A percentile compares a stretch with the other conserved stretches of the same genome.
Evolutionary conservation across 2,888 invertebrate species (phyloP).

Genomic region (Sepiola atlantica): DNA sequence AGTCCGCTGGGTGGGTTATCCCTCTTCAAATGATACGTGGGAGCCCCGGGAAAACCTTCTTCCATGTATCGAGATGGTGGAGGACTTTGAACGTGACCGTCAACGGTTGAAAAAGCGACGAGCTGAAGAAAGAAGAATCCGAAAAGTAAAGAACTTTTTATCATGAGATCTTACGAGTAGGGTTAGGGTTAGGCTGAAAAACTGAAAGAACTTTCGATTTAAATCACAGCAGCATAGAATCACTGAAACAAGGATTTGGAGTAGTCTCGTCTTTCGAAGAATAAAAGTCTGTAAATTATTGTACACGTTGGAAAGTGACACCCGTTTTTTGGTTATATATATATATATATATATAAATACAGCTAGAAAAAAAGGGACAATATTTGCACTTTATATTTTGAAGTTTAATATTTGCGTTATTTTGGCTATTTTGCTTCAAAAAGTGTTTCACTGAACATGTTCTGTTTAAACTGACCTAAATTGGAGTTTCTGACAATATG

Average conservation of each 20-base stretch:
- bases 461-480: too few species aligned
- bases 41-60: constrained; percentile 73
- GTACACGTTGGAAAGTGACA: too few species aligned
- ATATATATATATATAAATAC: too few species aligned
- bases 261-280: background rate
- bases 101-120: constrained; percentile 57
- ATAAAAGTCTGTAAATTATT: too few species aligned
- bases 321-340: too few species aligned
- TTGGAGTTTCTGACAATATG: too few species aligned
- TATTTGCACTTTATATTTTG: too few species aligned
- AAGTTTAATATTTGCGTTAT: too few species aligned
- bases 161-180: background rate
- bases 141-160: constrained; percentile 53
- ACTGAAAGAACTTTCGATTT: background rate
- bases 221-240: background rate
- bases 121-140: constrained; percentile 60
- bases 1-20: constrained; percentile 74
- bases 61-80: constrained; percentile 72
- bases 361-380: too few species aligned
- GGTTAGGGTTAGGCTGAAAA: background rate
- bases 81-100: constrained; percentile 63
- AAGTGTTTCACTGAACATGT: too few species aligned
- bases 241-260: background rate
- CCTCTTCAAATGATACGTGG: constrained; percentile 72
- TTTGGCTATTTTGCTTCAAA: too few species aligned